Evolutionary conservation across 1,140 invertebrate genomes (phyloP).

Genomic region (Wasmannia auropunctata): DNA sequence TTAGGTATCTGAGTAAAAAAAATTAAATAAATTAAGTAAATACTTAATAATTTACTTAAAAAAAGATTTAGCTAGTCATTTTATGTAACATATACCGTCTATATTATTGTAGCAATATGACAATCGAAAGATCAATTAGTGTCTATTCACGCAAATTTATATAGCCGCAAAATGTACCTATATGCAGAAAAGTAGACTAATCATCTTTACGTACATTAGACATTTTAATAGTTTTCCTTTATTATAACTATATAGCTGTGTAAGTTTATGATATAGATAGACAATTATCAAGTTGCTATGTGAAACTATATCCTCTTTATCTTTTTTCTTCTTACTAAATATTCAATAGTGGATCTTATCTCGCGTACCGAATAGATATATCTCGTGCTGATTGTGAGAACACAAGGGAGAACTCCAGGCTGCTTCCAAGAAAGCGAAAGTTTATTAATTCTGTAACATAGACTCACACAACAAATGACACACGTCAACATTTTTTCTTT

Average conservation of each 20-base stretch:
- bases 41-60: too few species aligned
- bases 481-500: background rate
- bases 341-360: background rate
- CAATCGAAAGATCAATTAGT: background rate
- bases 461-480: constrained; percentile 18
- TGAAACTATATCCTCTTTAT: background rate
- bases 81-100: background rate
- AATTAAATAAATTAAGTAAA: too few species aligned
- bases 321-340: background rate
- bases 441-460: constrained; percentile 40
- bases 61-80: too few species aligned
- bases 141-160: too few species aligned
- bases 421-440: background rate
- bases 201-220: background rate
- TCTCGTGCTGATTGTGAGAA: background rate
- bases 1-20: too few species aligned
- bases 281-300: background rate
- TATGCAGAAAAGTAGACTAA: background rate
- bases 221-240: background rate
- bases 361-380: background rate
- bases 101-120: background rate
- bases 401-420: background rate
- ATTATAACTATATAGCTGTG: background rate
- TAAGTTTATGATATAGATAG: background rate
- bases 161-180: too few species aligned